phyloP scores from a whole-genome alignment of 2,797 vertebrate species.

The Salmo trutta region DNA sequence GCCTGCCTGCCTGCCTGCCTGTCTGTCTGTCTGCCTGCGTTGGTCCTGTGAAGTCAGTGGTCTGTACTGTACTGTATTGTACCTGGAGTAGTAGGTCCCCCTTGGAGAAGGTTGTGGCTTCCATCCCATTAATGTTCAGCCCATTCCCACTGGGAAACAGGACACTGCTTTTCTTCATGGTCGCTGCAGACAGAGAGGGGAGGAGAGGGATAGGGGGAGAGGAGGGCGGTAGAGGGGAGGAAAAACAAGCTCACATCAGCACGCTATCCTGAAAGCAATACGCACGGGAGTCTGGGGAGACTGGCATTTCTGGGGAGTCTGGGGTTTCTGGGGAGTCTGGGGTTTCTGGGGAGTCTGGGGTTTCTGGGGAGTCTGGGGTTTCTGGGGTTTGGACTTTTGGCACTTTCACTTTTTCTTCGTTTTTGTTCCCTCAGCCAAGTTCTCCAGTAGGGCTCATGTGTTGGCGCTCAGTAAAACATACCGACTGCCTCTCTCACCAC shows the following conservation, averaged over 20 bases:
- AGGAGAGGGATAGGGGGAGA: not conserved
- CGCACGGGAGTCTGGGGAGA: not conserved
- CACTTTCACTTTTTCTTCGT: not conserved
- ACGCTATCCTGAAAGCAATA: slow-evolving; percentile 18
- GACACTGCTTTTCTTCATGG: slow-evolving; percentile 52
- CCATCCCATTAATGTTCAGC: slow-evolving; percentile 35
- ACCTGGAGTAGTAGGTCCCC: slow-evolving; percentile 76
- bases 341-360: too few relatives aligned
- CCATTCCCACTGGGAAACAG: slow-evolving; percentile 45
- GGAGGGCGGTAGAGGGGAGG: not conserved
- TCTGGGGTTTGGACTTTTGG: not conserved
- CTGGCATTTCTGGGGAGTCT: too few relatives aligned
- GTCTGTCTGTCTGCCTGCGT: not conserved
- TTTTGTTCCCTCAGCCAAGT: slow-evolving; percentile 3
- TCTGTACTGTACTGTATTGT: not conserved
- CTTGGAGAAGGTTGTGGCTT: slow-evolving; percentile 56
- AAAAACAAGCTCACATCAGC: slow-evolving; percentile 15
- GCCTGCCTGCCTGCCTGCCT: not conserved
- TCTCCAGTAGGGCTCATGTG: not conserved
- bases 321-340: not conserved
- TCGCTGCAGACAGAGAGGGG: slow-evolving; percentile 49
- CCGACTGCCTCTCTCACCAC: not conserved
- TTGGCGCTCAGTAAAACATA: not conserved
- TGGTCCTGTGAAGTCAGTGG: not conserved
- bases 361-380: too few relatives aligned